phyloP scores from a whole-genome alignment of 35 echinoderm and acorn worm genomes.

The Strongylocentrotus purpuratus region DNA sequence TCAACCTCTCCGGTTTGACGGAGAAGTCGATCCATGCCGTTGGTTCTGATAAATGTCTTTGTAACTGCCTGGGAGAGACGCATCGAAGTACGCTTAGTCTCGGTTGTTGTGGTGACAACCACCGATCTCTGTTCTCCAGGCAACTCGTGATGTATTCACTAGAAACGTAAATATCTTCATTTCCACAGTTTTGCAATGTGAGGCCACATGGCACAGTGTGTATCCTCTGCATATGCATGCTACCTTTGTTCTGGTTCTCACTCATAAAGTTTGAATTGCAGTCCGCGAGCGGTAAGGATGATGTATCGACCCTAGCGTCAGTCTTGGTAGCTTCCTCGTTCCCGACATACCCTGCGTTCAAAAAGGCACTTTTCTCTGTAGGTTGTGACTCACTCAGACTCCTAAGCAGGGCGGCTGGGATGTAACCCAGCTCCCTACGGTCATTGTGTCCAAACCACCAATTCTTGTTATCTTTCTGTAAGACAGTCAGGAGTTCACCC shows the following conservation, averaged over 20 bases:
- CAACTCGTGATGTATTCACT: conserved; percentile 80
- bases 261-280: conserved; percentile 53
- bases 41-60: conserved; percentile 45
- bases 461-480: conserved; percentile 91
- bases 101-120: conserved; percentile 23
- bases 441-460: conserved; percentile 92
- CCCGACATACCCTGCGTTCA: conserved; percentile 64
- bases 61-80: conserved; percentile 35
- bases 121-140: conserved; percentile 60
- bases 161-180: conserved; percentile 67
- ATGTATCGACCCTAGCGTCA: conserved; percentile 26
- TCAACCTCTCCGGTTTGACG: conserved; percentile 38
- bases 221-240: conserved; percentile 46
- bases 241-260: conserved; percentile 31
- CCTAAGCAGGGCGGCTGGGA: conserved; percentile 77
- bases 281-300: conserved; percentile 39
- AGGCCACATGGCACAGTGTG: conserved; percentile 50
- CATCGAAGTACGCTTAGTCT: conserved; percentile 36
- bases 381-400: conserved; percentile 67
- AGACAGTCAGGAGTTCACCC: conserved; percentile 78
- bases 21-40: conserved; percentile 46
- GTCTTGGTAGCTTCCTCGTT: conserved; percentile 50
- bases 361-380: conserved; percentile 67
- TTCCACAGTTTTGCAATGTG: conserved; percentile 38
- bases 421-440: conserved; percentile 79